Base-by-base conservation (phyloP, 2,797 vertebrate genomes). In the Malacoraja senta region DNA sequence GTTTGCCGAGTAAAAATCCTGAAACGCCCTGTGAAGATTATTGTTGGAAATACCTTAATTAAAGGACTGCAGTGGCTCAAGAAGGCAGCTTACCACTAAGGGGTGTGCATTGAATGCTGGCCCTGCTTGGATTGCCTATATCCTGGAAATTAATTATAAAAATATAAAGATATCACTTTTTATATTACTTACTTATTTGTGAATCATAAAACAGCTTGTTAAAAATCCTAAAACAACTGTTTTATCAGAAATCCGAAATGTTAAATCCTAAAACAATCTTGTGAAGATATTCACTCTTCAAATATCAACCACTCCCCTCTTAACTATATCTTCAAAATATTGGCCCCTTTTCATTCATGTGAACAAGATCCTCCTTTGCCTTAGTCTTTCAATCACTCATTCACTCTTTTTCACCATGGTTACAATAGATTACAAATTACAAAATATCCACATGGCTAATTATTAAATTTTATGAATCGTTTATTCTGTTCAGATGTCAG, bases 401-500 rank as follows among this genome's bases (percentile, higher is more conserved):
- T 61, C 12, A 29, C 29, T 15, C 15, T 86, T 86, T n/a, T 84
- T n/a, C 26, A n/a, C 63, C 3, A 32, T 63, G 29, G 58, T 12
- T 13, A 32, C 26, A n/a, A 63, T n/a, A 63, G 17, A 58, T 29
- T 58, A 63, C 15, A 65, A 63, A 86, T 84, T 65, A n/a, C 12
- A 86, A 65, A 32, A 63, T 63, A 32, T 63, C 29, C 2, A 65
- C 71, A 90, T 68, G 32, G 17, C n/a, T 61, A 35, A 0, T 74
- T 74, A 44, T 26, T 38, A 19, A 19, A 44, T 12, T 53, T 35
- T 21, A 91, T 72, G 68, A 53, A 26, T 74, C 10, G 19, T 61
- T 12, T 61, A 35, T 91, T 92, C 65, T 88, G 84, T 68, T 32
- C 84, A 21, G 65, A 53, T 92, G 72, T 92, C 71, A 92, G 71